Conservation (phyloP, 2,113 vertebrate genomes). For the Procavia capensis region DNA sequence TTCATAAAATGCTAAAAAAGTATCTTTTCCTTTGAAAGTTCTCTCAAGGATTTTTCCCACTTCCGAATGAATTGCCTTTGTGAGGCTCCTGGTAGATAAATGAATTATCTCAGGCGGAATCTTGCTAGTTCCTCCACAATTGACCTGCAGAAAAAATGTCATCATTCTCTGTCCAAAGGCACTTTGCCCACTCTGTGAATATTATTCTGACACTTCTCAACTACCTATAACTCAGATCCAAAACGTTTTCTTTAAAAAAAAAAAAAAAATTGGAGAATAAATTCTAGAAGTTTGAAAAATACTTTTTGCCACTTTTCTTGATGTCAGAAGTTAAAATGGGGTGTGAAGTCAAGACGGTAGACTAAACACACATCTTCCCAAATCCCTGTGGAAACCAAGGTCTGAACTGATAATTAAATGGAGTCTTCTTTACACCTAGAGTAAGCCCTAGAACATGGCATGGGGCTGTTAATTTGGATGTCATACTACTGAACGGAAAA, state of each 20-base stretch:
- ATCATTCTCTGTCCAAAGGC: neutral
- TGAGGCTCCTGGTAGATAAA: neutral
- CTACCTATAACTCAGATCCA: neutral
- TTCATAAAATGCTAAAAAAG: conserved; percentile 9
- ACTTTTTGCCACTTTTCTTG: neutral
- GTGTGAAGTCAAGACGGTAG: too few relatives aligned
- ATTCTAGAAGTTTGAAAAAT: neutral
- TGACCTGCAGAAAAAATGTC: neutral
- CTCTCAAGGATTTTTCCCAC: neutral
- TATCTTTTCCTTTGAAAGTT: neutral
- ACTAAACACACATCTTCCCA: too few relatives aligned
- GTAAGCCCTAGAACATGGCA: too few relatives aligned
- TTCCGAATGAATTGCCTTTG: neutral
- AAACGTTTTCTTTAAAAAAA: neutral
- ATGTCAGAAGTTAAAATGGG: neutral
- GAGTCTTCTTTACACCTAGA: too few relatives aligned
- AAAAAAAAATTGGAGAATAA: neutral
- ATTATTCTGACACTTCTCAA: neutral
- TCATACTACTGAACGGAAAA: too few relatives aligned
- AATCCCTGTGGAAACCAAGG: too few relatives aligned
- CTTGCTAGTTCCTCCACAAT: neutral
- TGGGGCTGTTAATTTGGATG: too few relatives aligned
- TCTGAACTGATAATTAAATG: too few relatives aligned
- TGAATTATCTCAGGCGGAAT: neutral
- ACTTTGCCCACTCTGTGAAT: neutral